Percentiles rank a stretch among this genome's conserved stretches.
These are phyloP conservation scores for Sakesphorus luctuosus DNA, from an alignment of 2,113 vertebrate species.

Conservation along the genomic window DNA sequence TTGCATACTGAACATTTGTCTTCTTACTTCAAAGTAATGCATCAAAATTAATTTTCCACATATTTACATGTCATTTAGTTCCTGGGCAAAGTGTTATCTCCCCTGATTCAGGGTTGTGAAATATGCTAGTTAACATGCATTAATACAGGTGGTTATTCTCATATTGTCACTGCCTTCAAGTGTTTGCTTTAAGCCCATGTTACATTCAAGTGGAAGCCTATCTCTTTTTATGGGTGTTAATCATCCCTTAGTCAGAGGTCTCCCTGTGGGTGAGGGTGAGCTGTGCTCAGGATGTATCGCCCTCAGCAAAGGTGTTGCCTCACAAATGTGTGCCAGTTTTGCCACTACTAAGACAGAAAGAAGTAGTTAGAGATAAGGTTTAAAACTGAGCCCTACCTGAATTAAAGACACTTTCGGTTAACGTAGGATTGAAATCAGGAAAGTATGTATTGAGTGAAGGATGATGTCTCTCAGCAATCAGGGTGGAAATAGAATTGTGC, in stretches of 20 bases:
- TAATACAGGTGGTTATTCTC: neutral
- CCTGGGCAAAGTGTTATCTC: neutral
- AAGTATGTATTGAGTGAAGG: neutral
- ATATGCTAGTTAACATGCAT: neutral
- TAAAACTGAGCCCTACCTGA: neutral
- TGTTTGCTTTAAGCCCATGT: neutral
- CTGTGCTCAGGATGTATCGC: neutral
- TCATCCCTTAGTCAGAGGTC: constrained; percentile 12
- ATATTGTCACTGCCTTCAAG: neutral
- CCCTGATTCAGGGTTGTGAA: neutral
- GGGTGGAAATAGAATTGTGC: neutral
- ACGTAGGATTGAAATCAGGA: neutral
- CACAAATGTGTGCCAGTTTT: neutral
- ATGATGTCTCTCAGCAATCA: neutral
- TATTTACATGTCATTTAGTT: neutral
- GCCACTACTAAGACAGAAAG: neutral
- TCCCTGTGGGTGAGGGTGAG: neutral
- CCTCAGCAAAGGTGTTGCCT: neutral
- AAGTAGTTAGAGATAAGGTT: neutral
- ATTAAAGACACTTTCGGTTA: neutral
- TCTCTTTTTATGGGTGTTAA: neutral
- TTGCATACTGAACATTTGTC: neutral
- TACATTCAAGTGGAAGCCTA: neutral
- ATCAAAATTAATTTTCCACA: neutral
- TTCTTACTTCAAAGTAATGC: neutral